A percentile compares a stretch with the other conserved stretches of the same genome.
Evolutionary conservation across 2,113 vertebrate genomes (phyloP).

Genomic region (Brachionichthys hirsutus): DNA sequence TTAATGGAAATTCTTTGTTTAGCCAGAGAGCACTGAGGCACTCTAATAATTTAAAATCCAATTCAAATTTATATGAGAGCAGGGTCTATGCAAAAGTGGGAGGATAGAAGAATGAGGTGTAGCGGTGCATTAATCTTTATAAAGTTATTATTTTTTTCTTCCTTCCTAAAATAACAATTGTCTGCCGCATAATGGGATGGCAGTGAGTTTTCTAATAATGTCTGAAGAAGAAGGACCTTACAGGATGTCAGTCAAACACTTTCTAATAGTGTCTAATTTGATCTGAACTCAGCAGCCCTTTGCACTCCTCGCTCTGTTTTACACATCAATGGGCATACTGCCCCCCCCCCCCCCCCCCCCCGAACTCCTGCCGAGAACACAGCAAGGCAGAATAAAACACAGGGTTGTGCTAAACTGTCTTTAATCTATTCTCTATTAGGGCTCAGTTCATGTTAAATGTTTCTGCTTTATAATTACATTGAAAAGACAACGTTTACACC

Average conservation of each 20-base stretch:
- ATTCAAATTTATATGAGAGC: constrained; percentile 78
- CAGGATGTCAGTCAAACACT: constrained; percentile 72
- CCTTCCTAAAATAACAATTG: constrained; percentile 77
- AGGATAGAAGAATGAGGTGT: constrained; percentile 70
- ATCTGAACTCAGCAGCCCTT: constrained; percentile 67
- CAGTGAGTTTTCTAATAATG: constrained; percentile 80
- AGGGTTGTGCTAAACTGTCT: constrained; percentile 68
- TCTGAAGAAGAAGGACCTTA: constrained; percentile 65
- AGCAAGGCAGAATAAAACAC: constrained; percentile 53
- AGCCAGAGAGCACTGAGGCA: constrained; percentile 67
- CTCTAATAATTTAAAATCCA: constrained; percentile 82
- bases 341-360: constrained; percentile 55
- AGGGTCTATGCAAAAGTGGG: constrained; percentile 63
- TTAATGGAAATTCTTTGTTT: constrained; percentile 79
- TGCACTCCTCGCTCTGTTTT: constrained; percentile 58
- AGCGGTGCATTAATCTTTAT: constrained; percentile 78
- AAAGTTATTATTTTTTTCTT: constrained; percentile 79
- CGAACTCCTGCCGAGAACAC: constrained; percentile 59
- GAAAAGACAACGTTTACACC: constrained; percentile 64
- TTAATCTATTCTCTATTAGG: constrained; percentile 69
- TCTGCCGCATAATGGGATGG: constrained; percentile 73
- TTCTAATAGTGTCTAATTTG: constrained; percentile 76
- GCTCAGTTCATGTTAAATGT: constrained; percentile 61
- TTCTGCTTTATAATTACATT: constrained; percentile 72
- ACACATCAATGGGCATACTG: constrained; percentile 72